phyloP scores from a whole-genome alignment of 2,113 vertebrate species.

The Poeciliopsis prolifica region DNA sequence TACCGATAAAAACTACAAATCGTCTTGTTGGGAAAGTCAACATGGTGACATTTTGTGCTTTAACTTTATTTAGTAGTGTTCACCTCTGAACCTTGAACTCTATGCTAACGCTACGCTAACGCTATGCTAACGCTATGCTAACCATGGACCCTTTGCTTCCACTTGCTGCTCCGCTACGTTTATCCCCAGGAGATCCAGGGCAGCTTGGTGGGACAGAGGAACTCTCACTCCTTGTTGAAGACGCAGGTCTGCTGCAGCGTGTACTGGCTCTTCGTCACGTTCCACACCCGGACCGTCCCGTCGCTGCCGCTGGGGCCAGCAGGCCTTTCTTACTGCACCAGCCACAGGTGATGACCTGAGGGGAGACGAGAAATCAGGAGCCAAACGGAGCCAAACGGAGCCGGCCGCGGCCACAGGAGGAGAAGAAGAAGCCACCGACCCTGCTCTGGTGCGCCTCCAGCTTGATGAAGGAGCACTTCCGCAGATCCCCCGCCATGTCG shows the following conservation, averaged over 20 bases:
- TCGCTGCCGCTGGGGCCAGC: constrained; percentile 92
- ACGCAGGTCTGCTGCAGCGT: constrained; percentile 94
- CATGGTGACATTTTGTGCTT: too few species aligned
- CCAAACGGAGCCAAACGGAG: too few species aligned
- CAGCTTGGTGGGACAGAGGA: not conserved
- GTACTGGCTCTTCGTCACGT: constrained; percentile 94
- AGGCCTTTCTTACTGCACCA: constrained; percentile 94
- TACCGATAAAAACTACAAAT: too few species aligned
- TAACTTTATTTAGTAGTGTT: too few species aligned
- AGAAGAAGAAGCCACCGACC: constrained; percentile 72
- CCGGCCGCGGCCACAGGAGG: not conserved
- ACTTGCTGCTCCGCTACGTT: too few species aligned
- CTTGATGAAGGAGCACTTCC: constrained; percentile 93
- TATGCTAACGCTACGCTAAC: too few species aligned
- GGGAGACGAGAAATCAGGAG: not conserved
- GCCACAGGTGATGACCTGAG: constrained; percentile 91
- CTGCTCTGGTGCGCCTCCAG: constrained; percentile 97
- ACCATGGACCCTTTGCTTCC: too few species aligned
- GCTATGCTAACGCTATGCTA: too few species aligned
- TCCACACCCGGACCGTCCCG: constrained; percentile 95
- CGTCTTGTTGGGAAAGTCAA: too few species aligned
- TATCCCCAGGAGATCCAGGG: too few species aligned
- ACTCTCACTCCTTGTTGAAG: constrained; percentile 92
- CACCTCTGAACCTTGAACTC: too few species aligned
- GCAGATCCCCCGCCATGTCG: constrained; percentile 94